A percentile compares a stretch with the other conserved stretches of the same genome.
phyloP scores from a whole-genome alignment of 2,113 vertebrate genomes.

The Phasianus colchicus region DNA sequence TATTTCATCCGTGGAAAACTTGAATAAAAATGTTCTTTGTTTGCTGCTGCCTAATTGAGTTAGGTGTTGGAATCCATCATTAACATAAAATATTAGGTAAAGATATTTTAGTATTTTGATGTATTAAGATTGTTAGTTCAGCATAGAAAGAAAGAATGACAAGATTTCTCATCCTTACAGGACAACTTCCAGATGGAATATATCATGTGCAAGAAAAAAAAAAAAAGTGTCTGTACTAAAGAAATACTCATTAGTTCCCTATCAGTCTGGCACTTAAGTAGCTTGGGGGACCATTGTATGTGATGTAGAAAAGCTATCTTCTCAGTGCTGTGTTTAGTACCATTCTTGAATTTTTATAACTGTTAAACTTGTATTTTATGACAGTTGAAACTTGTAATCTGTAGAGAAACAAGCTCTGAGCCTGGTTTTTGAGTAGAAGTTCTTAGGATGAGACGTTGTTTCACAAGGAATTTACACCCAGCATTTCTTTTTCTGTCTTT shows the following conservation, averaged over 20 bases:
- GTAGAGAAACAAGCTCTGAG: constrained; percentile 38
- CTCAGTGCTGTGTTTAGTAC: neutral
- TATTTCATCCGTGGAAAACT: constrained; percentile 7
- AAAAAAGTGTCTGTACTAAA: neutral
- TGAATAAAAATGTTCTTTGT: neutral
- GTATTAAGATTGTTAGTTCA: neutral
- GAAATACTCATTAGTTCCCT: constrained; percentile 8
- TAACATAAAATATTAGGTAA: constrained; percentile 8
- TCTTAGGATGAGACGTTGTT: constrained; percentile 27
- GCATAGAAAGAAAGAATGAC: constrained; percentile 1
- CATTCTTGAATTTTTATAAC: neutral
- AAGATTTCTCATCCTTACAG: constrained; percentile 6
- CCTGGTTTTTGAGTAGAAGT: constrained; percentile 14
- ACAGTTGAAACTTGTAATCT: constrained; percentile 33
- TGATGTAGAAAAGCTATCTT: neutral
- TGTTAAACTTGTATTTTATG: constrained; percentile 24
- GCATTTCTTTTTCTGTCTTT: neutral
- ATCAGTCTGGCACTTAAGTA: constrained; percentile 29
- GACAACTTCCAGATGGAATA: neutral
- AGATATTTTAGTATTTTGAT: neutral
- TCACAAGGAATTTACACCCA: neutral
- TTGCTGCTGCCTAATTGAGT: constrained; percentile 29
- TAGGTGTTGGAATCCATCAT: neutral
- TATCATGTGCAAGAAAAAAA: neutral
- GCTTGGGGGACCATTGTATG: neutral